Conservation (phyloP, 2,888 invertebrate genomes). For the Agrotis clavis region DNA sequence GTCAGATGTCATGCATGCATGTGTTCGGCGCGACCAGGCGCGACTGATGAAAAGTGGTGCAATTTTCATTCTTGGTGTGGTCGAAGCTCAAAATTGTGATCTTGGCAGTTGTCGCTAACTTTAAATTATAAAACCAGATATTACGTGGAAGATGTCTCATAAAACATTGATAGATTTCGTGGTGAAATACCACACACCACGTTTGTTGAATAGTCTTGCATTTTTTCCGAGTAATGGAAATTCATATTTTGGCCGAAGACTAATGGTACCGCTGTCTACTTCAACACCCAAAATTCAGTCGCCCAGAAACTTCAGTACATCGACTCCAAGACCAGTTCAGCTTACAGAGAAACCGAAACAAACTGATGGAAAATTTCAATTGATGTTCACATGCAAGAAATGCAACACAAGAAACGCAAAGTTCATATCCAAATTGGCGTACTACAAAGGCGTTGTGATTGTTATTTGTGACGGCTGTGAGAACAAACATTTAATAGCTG, state of each 20-base stretch:
- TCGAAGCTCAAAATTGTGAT: slow-evolving; percentile 4
- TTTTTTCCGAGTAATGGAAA: slow-evolving; percentile 88
- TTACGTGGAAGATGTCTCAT: slow-evolving; percentile 76
- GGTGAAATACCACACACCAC: slow-evolving; percentile 86
- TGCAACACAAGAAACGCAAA: slow-evolving; percentile 95
- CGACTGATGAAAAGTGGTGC: slow-evolving; percentile 61
- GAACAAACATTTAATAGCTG: slow-evolving; percentile 98
- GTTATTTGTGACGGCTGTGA: slow-evolving; percentile 96
- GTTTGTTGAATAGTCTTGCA: slow-evolving; percentile 84
- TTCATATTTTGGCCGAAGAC: slow-evolving; percentile 84
- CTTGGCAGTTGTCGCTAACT: background rate
- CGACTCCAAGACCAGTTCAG: slow-evolving; percentile 72
- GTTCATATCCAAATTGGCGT: slow-evolving; percentile 96
- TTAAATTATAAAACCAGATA: background rate
- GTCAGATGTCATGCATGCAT: background rate
- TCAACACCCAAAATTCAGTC: slow-evolving; percentile 81
- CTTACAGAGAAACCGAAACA: slow-evolving; percentile 71
- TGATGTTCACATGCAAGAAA: slow-evolving; percentile 97
- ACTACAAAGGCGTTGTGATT: slow-evolving; percentile 97
- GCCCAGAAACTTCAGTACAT: slow-evolving; percentile 80
- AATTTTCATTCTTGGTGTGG: slow-evolving; percentile 39
- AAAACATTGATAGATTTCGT: slow-evolving; percentile 87
- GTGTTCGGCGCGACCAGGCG: no score
- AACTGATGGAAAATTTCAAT: slow-evolving; percentile 91
- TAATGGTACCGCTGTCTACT: slow-evolving; percentile 75